These are phyloP conservation scores for Mya arenaria DNA, from an alignment of 1,140 invertebrate genomes.

Conservation along the genomic window DNA sequence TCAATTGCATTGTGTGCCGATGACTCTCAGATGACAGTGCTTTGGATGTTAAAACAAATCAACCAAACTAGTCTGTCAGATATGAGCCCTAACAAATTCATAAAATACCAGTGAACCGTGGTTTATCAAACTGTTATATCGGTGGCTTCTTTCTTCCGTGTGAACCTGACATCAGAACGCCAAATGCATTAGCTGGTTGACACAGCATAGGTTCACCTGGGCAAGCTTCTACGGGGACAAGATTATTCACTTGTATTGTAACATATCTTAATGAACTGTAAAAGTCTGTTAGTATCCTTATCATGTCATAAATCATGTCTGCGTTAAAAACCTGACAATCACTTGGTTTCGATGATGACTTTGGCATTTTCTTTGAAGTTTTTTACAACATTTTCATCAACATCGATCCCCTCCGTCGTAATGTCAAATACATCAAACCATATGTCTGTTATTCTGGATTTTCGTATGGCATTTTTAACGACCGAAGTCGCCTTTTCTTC, in stretches of 20 bases:
- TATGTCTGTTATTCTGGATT: no score
- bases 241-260: conserved; percentile 11
- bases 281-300: neutral
- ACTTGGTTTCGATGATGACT: neutral
- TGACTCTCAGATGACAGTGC: neutral
- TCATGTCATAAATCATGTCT: neutral
- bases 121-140: conserved; percentile 8
- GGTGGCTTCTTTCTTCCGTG: neutral
- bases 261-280: neutral
- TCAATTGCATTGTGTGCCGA: neutral
- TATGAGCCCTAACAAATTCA: neutral
- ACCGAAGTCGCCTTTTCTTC: no score
- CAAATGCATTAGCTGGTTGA: neutral
- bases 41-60: no score
- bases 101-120: conserved; percentile 28
- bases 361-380: no score
- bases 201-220: conserved; percentile 23
- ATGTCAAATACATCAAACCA: no score
- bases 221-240: conserved; percentile 3
- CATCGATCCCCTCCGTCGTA: neutral
- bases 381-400: neutral
- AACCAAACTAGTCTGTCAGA: no score
- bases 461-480: no score
- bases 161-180: neutral
- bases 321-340: conserved; percentile 7